Base-by-base conservation (phyloP, 2,888 invertebrate genomes). In the Euproctis similis region DNA sequence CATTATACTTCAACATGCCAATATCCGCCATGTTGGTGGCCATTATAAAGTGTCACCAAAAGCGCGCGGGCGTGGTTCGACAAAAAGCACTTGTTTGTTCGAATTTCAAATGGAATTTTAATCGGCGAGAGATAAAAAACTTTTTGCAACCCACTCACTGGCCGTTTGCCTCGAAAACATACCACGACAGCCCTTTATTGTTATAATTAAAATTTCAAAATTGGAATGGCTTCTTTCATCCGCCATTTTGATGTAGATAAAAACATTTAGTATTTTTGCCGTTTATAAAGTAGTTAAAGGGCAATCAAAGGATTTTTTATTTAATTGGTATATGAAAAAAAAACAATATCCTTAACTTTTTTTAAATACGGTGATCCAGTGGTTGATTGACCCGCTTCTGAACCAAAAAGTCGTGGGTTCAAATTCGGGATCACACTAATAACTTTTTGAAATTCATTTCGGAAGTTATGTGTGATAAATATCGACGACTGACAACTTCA, bases 161-260 rank as follows among this genome's bases (percentile, higher is more conserved):
- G 46, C 51, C 55, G 37, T 35, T 39, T 42, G 38, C 42, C 33
- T 39, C 34, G 43, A 45, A 54, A 62, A 65, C 65, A 70, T 71
- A 63, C 67, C 53, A 56, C 60, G 69, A 72, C 72, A 62, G 46
- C 51, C 66, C 60, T 68, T 71, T 70, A 70, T 67, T 67, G 65
- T 65, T 51, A 80, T 80, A 81, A 82, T 82, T 82, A 81, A 84
- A 73, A 82, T 81, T 77, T 67, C 61, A 46, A 63, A 65, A 65
- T 56, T 62, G 76, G 75, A 74, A 81, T 82, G 77, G 80, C 74
- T 69, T 60, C 75, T 60, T 51, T 55, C 55, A 53, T 50, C 67
- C 65, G 76, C 78, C 78, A 81, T 81, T 65, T 78, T 77, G 66
- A 39, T 46, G 50, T 40, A 31, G 27, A 26, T 38, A 56, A 63